Evolutionary conservation across 1,140 invertebrate species (phyloP), one percentile per base, ranked within the genome.

Genomic region (Scaptomyza montana): DNA sequence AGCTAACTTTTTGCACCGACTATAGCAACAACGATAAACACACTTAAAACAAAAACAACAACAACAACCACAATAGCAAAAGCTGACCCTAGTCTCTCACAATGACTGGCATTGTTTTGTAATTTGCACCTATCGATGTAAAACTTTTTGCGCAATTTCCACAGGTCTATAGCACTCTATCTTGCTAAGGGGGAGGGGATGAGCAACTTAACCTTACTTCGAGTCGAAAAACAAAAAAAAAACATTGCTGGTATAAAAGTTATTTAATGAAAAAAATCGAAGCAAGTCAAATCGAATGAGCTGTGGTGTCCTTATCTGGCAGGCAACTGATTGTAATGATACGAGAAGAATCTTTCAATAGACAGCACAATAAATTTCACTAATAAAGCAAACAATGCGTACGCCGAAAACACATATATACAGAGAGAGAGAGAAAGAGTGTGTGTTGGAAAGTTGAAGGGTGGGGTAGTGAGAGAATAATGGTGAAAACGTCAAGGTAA

Each of bases 41-140:
- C 46, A 33, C 25, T 39, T 16, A 5, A 39, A 65, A 33, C 19
- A 51, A 61, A 56, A 21, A 60, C 33, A 45, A 54, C 30, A 33
- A n/a, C 19, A 51, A 61, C 65, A 21, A 60, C 33, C 36, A 54
- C 30, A 33, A n/a, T 13, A 41, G 25, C 49, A 53, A 43, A 5
- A 13, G 41, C 25, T 66, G 69, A 56, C 56, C 49, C 64, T 51
- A 47, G 36, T 69, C 49, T 53, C n/a, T 62, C 55, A 39, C 63
- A 67, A 47, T 73, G 64, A 55, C 70, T 73, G 51, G 43, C 57
- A 70, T 81, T 81, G 82, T 87, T 87, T 80, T 79, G 75, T 79
- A 87, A 87, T 87, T 87, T 87, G 76, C 82, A 87, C 82, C 82
- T 87, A 81, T 87, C 82, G 72, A 87, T 87, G 78, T 64, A 68